A percentile compares a stretch with the other conserved stretches of the same genome.
These are phyloP conservation scores for Neodiprion pinetum DNA, from an alignment of 1,140 invertebrate species.

Conservation along the genomic window DNA sequence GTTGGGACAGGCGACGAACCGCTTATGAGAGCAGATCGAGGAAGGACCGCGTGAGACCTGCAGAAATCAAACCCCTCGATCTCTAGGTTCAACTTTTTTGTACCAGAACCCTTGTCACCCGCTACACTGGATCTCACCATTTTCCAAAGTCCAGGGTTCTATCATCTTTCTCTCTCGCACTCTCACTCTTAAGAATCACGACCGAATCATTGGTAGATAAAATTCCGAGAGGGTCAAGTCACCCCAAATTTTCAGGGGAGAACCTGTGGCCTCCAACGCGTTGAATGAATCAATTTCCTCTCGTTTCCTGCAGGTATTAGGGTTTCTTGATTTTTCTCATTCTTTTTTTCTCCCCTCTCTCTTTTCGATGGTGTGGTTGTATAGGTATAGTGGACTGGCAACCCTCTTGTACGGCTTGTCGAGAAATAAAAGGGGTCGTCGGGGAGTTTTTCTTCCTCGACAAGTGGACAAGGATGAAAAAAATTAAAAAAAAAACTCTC, in stretches of 20 bases:
- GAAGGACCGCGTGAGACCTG: background rate
- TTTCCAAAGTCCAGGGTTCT: background rate
- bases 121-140: background rate
- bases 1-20: too few species aligned
- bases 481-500: too few species aligned
- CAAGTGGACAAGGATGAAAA: too few species aligned
- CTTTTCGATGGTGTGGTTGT: too few species aligned
- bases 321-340: too few species aligned
- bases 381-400: too few species aligned
- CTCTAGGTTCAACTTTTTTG: background rate
- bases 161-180: background rate
- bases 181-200: background rate
- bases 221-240: background rate
- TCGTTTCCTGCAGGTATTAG: background rate
- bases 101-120: background rate
- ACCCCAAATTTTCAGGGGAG: background rate
- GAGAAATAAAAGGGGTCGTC: too few species aligned
- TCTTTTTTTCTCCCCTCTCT: too few species aligned
- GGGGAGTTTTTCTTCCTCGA: too few species aligned
- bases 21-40: too few species aligned
- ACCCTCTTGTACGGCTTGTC: too few species aligned
- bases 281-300: background rate
- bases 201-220: background rate
- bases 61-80: background rate
- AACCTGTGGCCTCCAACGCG: background rate